Percentiles rank a stretch among this genome's conserved stretches.
Evolutionary conservation across 2,888 invertebrate species (phyloP).

Genomic region (Malacosoma neustria): DNA sequence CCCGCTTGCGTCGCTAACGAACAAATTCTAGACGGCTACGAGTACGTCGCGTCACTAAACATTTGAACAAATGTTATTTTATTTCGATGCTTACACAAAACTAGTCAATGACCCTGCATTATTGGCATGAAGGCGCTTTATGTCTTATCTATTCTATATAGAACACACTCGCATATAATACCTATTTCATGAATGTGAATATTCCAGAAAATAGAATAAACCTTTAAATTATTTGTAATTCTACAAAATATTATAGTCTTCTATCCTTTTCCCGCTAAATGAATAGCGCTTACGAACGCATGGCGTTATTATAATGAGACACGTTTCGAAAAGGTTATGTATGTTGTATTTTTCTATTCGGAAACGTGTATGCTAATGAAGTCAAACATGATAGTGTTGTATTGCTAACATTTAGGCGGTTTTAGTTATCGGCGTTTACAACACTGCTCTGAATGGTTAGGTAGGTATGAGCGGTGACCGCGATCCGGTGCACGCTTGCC

Average conservation of each 20-base stretch:
- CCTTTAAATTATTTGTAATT: too few relatives aligned
- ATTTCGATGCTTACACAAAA: constrained; percentile 35
- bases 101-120: constrained; percentile 68
- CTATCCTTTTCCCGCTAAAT: neutral
- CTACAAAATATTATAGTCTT: too few relatives aligned
- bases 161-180: constrained; percentile 16
- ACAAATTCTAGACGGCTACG: constrained; percentile 21
- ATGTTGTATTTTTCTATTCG: constrained; percentile 10
- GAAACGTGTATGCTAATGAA: constrained; percentile 16
- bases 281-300: constrained; percentile 15
- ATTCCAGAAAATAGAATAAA: too few relatives aligned
- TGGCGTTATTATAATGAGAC: constrained; percentile 16
- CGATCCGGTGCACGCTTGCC: constrained; percentile 51
- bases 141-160: constrained; percentile 46
- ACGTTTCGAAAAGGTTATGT: constrained; percentile 15
- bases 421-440: constrained; percentile 27
- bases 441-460: constrained; percentile 37
- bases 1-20: constrained; percentile 15
- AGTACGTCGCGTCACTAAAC: constrained; percentile 14
- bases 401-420: constrained; percentile 26
- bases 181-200: too few relatives aligned
- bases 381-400: constrained; percentile 6
- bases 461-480: constrained; percentile 55
- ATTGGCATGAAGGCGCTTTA: constrained; percentile 56
- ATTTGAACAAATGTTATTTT: constrained; percentile 29